Evolutionary conservation across 2,888 invertebrate species (phyloP).

Genomic region (Ligdia adustata): DNA sequence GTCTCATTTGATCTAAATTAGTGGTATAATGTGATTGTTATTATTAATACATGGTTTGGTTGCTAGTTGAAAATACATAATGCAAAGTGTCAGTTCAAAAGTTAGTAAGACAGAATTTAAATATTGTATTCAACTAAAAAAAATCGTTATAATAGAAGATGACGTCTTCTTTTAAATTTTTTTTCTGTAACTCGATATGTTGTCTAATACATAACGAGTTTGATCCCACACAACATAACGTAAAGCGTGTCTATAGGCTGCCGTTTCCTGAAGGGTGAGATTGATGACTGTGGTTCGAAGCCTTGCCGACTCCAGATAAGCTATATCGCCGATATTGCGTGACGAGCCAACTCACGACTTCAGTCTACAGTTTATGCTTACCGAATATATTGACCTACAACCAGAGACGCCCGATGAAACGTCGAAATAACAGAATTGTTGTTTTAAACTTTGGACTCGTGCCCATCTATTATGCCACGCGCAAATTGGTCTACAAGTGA

Average conservation of each 20-base stretch:
- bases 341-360: conserved; percentile 53
- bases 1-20: too few species aligned
- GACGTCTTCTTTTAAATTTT: too few species aligned
- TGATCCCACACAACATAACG: conserved; percentile 31
- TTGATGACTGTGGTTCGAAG: conserved; percentile 61
- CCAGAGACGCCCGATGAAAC: conserved; percentile 34
- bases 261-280: conserved; percentile 52
- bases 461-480: conserved; percentile 20
- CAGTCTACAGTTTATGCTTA: conserved; percentile 38
- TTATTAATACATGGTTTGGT: too few species aligned
- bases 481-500: conserved; percentile 17
- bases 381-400: conserved; percentile 51
- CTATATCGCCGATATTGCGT: conserved; percentile 65
- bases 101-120: too few species aligned
- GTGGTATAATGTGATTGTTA: too few species aligned
- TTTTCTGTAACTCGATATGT: too few species aligned
- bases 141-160: too few species aligned
- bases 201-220: too few species aligned
- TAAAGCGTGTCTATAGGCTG: conserved; percentile 38
- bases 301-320: conserved; percentile 60
- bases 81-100: too few species aligned
- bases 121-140: too few species aligned
- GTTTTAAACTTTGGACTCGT: conserved; percentile 26
- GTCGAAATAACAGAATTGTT: conserved; percentile 30
- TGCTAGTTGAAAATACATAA: too few species aligned